Conservation (phyloP, 2,797 vertebrate species). For the Sphenodon punctatus region DNA sequence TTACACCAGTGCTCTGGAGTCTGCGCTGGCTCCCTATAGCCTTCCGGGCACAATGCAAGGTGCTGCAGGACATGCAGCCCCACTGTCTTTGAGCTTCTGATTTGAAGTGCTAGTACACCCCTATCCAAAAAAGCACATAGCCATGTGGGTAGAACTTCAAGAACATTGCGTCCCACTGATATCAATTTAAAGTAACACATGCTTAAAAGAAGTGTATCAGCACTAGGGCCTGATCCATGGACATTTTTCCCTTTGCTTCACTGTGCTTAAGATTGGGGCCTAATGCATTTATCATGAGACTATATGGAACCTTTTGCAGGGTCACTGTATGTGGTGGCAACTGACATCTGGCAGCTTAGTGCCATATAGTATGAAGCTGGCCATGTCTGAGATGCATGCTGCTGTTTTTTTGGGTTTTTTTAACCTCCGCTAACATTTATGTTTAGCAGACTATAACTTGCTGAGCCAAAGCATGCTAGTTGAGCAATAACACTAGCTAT, state of each 20-base stretch:
- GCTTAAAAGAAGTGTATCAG: too few relatives aligned
- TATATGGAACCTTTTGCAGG: background rate
- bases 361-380: too few relatives aligned
- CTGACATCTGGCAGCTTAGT: too few relatives aligned
- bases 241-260: background rate
- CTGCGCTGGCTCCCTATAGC: too few relatives aligned
- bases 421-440: too few relatives aligned
- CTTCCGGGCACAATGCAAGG: rapidly evolving
- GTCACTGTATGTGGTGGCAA: too few relatives aligned
- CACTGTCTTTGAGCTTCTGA: background rate
- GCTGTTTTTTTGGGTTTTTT: too few relatives aligned
- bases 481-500: too few relatives aligned
- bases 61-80: background rate
- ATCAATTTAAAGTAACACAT: background rate
- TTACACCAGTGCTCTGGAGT: too few relatives aligned
- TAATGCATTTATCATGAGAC: background rate
- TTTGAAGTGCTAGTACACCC: background rate
- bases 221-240: background rate
- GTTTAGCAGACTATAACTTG: too few relatives aligned
- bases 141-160: background rate
- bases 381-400: too few relatives aligned
- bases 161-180: background rate
- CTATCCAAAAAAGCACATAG: background rate
- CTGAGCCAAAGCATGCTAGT: too few relatives aligned
- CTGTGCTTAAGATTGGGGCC: background rate